These are phyloP conservation scores for Furnarius figulus DNA, from an alignment of 2,113 vertebrate genomes.

Conservation along the genomic window DNA sequence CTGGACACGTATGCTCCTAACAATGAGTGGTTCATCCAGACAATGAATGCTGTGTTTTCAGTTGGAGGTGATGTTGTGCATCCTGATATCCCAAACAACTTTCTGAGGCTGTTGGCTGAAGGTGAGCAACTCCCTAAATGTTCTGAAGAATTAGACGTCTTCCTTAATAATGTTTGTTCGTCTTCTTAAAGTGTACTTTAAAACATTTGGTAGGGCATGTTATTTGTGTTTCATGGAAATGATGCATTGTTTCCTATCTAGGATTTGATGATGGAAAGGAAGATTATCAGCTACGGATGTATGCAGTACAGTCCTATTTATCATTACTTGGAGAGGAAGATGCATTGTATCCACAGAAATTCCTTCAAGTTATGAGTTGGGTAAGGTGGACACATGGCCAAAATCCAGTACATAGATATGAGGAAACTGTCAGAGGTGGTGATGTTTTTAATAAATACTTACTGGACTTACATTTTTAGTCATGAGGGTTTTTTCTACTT, in stretches of 20 bases:
- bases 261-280: conserved; percentile 87
- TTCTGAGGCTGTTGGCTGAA: conserved; percentile 89
- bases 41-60: conserved; percentile 93
- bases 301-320: conserved; percentile 88
- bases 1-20: conserved; percentile 87
- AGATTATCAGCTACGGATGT: conserved; percentile 81
- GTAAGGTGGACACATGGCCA: conserved; percentile 74
- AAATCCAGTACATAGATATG: background rate
- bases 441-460: background rate
- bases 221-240: background rate
- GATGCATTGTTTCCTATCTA: background rate
- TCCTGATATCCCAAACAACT: conserved; percentile 89
- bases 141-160: background rate
- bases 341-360: conserved; percentile 87
- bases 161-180: background rate
- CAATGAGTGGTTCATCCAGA: conserved; percentile 95
- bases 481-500: background rate
- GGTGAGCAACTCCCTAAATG: conserved; percentile 71
- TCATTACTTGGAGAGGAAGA: conserved; percentile 78
- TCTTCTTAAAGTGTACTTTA: background rate
- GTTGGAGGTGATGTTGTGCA: conserved; percentile 89
- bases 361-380: conserved; percentile 98
- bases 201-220: background rate
- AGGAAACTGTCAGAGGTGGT: background rate
- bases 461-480: background rate